Percentiles rank a stretch among this genome's conserved stretches.
These are phyloP conservation scores for Hemaris fuciformis DNA, from an alignment of 2,888 invertebrate genomes.

Conservation along the genomic window DNA sequence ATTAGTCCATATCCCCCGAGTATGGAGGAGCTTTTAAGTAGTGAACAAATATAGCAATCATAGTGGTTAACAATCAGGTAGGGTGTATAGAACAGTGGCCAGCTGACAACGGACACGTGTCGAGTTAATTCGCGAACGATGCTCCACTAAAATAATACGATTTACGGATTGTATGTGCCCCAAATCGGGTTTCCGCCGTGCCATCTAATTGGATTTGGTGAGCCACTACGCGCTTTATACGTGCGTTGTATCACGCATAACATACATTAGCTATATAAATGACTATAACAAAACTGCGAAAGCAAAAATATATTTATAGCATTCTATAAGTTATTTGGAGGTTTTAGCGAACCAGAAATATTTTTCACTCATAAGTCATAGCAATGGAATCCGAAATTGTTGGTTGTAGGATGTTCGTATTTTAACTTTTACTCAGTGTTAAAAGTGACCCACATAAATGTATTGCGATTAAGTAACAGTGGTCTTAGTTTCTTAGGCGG, in stretches of 20 bases:
- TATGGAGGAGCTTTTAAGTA: too few relatives aligned
- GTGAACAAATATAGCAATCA: neutral
- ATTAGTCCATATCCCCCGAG: too few relatives aligned
- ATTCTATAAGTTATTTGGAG: neutral
- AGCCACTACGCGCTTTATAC: neutral
- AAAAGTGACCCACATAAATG: too few relatives aligned
- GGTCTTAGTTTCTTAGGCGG: too few relatives aligned
- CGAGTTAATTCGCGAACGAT: neutral
- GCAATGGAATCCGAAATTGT: too few relatives aligned
- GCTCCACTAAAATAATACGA: conserved; percentile 7
- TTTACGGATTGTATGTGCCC: conserved; percentile 3
- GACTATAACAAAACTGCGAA: neutral
- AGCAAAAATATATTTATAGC: neutral
- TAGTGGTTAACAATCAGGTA: neutral
- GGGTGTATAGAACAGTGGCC: neutral
- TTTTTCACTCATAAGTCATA: too few relatives aligned
- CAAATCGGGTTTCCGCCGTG: neutral
- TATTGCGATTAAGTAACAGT: too few relatives aligned
- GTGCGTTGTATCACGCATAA: neutral
- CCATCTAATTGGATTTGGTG: neutral
- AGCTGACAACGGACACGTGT: neutral
- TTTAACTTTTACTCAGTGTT: too few relatives aligned
- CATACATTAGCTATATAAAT: neutral
- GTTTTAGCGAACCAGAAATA: too few relatives aligned
- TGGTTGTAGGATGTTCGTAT: too few relatives aligned